Conservation (phyloP, 1,140 invertebrate genomes). For the Pachypsylla venusta region DNA sequence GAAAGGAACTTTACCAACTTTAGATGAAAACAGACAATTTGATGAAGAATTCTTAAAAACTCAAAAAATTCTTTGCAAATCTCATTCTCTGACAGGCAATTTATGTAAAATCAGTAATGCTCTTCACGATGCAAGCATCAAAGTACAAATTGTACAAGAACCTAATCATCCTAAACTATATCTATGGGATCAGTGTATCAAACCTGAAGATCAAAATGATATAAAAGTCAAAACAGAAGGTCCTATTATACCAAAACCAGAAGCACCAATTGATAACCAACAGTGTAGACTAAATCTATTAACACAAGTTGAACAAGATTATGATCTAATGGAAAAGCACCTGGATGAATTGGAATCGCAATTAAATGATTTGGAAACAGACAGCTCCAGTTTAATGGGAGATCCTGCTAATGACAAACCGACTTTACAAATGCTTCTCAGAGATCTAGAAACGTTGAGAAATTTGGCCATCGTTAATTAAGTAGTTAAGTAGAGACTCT, state of each 20-base stretch:
- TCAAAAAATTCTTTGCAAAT: conserved; percentile 15
- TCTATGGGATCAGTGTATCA: conserved; percentile 44
- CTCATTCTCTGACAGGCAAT: conserved; percentile 14
- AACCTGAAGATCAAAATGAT: conserved; percentile 11
- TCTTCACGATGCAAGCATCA: conserved; percentile 11
- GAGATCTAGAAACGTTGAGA: conserved; percentile 1
- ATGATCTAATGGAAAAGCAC: conserved; percentile 49
- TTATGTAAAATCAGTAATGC: conserved; percentile 10
- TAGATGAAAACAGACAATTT: conserved; percentile 18
- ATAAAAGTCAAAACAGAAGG: conserved; percentile 13
- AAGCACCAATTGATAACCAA: conserved; percentile 59
- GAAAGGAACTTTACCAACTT: conserved; percentile 55
- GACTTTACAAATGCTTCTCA: background rate
- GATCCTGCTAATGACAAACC: background rate
- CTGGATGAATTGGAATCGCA: conserved; percentile 63
- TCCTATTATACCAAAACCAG: conserved; percentile 43
- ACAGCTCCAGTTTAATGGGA: conserved; percentile 1
- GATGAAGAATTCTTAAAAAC: conserved; percentile 13
- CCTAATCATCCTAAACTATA: conserved; percentile 71
- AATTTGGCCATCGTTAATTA: conserved; percentile 3
- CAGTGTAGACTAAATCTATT: conserved; percentile 62
- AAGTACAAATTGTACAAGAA: conserved; percentile 14
- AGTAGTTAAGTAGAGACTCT: conserved; percentile 8
- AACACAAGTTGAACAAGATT: conserved; percentile 58
- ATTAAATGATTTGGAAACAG: conserved; percentile 40